Conservation (phyloP, 2,888 invertebrate species). For the Parasteatoda lunata region DNA sequence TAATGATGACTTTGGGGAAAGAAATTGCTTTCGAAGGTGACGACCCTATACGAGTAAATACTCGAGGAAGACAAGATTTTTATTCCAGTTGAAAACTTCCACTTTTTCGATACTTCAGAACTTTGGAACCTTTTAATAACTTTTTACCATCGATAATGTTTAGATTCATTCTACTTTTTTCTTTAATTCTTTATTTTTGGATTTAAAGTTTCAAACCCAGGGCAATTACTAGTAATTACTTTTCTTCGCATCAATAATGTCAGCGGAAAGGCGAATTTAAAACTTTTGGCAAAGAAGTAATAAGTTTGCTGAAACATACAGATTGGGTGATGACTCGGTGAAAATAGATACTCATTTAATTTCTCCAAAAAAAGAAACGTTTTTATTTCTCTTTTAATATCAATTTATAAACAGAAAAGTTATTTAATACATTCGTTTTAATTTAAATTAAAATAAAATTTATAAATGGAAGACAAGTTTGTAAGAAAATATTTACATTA, state of each 20-base stretch:
- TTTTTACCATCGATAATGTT: slow-evolving; percentile 49
- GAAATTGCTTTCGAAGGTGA: slow-evolving; percentile 62
- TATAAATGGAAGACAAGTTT: not conserved
- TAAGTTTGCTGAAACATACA: not conserved
- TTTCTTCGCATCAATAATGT: slow-evolving; percentile 34
- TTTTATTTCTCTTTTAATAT: too few species aligned
- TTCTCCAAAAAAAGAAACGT: not conserved
- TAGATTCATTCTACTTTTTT: slow-evolving; percentile 15
- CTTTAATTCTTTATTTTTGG: slow-evolving; percentile 18
- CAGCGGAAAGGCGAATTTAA: not conserved
- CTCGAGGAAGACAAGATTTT: slow-evolving; percentile 53
- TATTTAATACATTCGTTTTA: too few species aligned
- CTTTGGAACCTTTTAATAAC: slow-evolving; percentile 57
- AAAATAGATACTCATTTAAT: not conserved
- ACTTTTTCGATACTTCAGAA: slow-evolving; percentile 64
- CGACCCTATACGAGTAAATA: slow-evolving; percentile 61
- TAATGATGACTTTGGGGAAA: slow-evolving; percentile 60
- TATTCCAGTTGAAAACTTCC: slow-evolving; percentile 37
- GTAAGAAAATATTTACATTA: not conserved
- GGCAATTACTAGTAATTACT: slow-evolving; percentile 61
- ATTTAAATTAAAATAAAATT: too few species aligned
- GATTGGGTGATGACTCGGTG: not conserved
- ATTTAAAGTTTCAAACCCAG: slow-evolving; percentile 54
- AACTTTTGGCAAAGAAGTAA: not conserved
- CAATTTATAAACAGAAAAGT: too few species aligned